Base-by-base conservation (phyloP, 2,113 vertebrate genomes). In the Archocentrus centrarchus region DNA sequence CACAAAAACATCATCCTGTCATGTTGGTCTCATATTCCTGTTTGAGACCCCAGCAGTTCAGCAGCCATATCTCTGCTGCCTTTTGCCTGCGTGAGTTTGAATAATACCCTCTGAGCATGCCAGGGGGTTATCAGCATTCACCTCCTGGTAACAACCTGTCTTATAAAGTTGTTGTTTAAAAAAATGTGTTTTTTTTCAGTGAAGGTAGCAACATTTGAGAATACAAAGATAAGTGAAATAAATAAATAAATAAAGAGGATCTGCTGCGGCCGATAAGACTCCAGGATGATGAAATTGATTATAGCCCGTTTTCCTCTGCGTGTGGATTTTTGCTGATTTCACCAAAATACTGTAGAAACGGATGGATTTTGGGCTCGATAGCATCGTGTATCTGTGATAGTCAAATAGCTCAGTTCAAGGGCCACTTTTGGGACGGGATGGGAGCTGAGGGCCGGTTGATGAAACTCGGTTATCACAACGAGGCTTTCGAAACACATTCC, bases 41-140 rank as follows among this genome's bases (percentile, higher is more conserved):
- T 88, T 81, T 88, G 88, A 87, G 88, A 82, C 60, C 30, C 66
- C 79, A 79, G 60, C 83, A 84, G 87, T 89, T 77, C 81, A 32
- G 5, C 76, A 44, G 59, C 76, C 63, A 30, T 81, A 78, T 91
- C 89, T 85, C 47, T 79, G 80, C 68, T 79, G 64, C 80, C 18
- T 85, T 62, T 77, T 89, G 92, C 91, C 82, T 77, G 83, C 79
- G 75, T 83, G 89, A 84, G 83, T 88, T 91, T 93, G 93, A 95
- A 91, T 93, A 93, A 95, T 89, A 85, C 81, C 90, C 88, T 79
- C 77, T 59, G 83, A 88, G 80, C 89, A 73, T 86, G 84, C 85
- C 88, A 57, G 86, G 88, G 84, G 94, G 94, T 95, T 95, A 95
- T 95, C 95, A 84, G 90, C 86, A 32, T 80, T 88, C 87, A 86